phyloP scores from a whole-genome alignment of 2,797 vertebrate species.

The Crenichthys baileyi region DNA sequence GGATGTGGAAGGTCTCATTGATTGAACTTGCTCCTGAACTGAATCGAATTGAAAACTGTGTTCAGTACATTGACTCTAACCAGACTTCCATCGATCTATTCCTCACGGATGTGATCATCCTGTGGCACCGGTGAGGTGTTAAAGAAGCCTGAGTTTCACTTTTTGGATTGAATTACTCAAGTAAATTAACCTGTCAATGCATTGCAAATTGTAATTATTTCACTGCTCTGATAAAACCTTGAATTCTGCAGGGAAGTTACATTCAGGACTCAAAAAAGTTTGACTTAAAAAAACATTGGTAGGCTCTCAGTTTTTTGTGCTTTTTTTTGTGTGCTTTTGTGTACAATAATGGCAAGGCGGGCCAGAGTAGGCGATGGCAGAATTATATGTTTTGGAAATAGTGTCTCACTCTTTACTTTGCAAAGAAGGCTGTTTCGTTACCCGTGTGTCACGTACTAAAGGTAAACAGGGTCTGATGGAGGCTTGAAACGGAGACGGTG shows the following conservation, averaged over 20 bases:
- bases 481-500: constrained; percentile 55
- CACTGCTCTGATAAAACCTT: background rate
- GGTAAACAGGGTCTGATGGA: constrained; percentile 50
- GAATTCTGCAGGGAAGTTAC: background rate
- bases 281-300: background rate
- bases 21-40: too few species aligned
- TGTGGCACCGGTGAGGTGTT: too few species aligned
- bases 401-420: constrained; percentile 50
- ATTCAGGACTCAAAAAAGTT: background rate
- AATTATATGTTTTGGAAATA: constrained; percentile 73
- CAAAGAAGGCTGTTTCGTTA: constrained; percentile 58
- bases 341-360: constrained; percentile 46
- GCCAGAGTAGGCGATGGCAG: constrained; percentile 33
- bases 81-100: too few species aligned
- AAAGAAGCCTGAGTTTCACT: too few species aligned
- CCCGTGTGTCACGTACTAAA: constrained; percentile 34
- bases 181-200: background rate
- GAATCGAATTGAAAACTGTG: too few species aligned
- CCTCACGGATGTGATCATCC: too few species aligned
- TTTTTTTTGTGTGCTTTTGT: constrained; percentile 14
- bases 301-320: constrained; percentile 10
- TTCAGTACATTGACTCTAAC: too few species aligned
- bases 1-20: too few species aligned
- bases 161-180: background rate
- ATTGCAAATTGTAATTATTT: background rate